Conservation (phyloP, 2,797 vertebrate genomes). For the Smutsia temminckii region DNA sequence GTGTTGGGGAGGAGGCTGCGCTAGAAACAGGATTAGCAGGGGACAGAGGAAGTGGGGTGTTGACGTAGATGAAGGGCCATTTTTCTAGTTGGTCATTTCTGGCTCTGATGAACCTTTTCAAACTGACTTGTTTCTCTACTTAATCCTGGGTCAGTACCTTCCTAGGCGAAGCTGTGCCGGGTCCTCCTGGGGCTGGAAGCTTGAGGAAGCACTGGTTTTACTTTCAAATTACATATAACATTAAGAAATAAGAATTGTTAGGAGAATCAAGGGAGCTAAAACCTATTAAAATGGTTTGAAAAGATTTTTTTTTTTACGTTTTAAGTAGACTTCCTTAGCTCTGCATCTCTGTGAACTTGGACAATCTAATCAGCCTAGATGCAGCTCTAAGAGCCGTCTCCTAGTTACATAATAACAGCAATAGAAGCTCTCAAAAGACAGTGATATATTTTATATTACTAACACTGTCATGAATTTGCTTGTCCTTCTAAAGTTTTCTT, state of each 20-base stretch:
- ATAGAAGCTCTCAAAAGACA: background rate
- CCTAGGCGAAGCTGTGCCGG: background rate
- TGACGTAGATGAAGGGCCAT: background rate
- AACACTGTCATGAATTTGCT: background rate
- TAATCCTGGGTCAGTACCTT: background rate
- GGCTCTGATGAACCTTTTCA: background rate
- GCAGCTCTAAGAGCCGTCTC: background rate
- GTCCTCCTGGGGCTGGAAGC: background rate
- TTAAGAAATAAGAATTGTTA: background rate
- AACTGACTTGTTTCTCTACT: background rate
- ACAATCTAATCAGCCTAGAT: background rate
- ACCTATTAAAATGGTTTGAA: background rate
- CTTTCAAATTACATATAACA: background rate
- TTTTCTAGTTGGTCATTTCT: background rate
- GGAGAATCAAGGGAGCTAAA: background rate
- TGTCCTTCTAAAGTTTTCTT: background rate
- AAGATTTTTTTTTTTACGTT: background rate
- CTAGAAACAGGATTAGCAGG: background rate
- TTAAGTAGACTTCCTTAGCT: constrained; percentile 13
- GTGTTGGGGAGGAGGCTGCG: background rate
- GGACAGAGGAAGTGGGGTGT: fast-evolving
- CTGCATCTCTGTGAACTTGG: background rate
- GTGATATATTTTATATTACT: background rate
- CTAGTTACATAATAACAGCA: background rate
- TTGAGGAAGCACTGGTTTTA: background rate